Base-by-base conservation (phyloP, 1,140 invertebrate species). In the Papilio polytes region DNA sequence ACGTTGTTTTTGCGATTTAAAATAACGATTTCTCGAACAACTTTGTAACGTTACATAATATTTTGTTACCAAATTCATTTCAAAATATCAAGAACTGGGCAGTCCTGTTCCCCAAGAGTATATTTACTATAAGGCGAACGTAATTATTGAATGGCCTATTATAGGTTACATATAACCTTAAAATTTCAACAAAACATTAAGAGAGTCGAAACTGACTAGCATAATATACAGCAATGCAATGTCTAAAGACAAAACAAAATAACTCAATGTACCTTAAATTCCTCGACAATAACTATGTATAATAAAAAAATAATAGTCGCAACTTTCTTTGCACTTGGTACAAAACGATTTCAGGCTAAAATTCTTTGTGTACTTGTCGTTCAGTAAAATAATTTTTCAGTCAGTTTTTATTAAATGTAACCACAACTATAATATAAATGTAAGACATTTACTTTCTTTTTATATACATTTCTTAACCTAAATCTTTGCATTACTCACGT, bases 121-220 rank as follows among this genome's bases (percentile, higher is more conserved):
- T 41, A 41, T 8, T 8, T 41, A 41, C 36, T 41, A 6, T 41
- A 41, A 41, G 36, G 36, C 36, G 36, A 41, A 41, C 36, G 36
- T 41, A 41, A 41, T 41, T 41, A 8, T 48, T 13, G 13, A 15
- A 48, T 48, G 10, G 46, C 46, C 46, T 12, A 7, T 46, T 46
- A 48, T 48, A 48, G 12, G 15, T 26, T 63, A 63, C 13, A 63
- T 31, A 48, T 4, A 76, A 31, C 12, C 22, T 56, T 63, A 12
- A 63, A 63, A 56, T 76, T 56, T 51, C 74, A 76, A 76, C 22
- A 31, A 76, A 76, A 76, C 20, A 53, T 36, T 48, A 56, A 76
- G 46, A 51, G 48, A 51, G 74, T 53, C 48, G 22, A 56, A 77
- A 53, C 51, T 77, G 74, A 77, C 74, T 77, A 77, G 74, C 46